Base-by-base conservation (phyloP, 2,113 vertebrate species). In the Furnarius figulus region DNA sequence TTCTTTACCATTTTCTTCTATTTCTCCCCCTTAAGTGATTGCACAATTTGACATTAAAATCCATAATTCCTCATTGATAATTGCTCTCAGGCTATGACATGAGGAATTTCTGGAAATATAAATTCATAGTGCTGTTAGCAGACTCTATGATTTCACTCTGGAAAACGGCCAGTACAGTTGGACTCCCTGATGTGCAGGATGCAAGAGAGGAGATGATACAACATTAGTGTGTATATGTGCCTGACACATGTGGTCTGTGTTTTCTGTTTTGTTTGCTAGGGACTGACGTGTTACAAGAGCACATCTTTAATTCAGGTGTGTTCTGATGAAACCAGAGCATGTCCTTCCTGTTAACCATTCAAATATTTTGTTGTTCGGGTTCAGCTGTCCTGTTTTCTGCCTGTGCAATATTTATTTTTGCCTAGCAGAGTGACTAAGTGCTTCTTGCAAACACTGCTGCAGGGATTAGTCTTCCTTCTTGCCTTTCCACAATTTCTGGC, bases 61-160 rank as follows among this genome's bases (percentile, higher is more conserved):
- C 90, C 84, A 22, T 93, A 90, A 87, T 90, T 88, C 68, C 19
- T 95, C 88, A 78, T 80, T 95, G 95, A 90, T 95, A 93, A 96
- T 92, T 90, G 47, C 82, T 95, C 79, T 95, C 75, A 56, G 72
- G 47, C 76, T 86, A 72, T 95, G 94, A 94, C 87, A 86, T 84
- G 79, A 93, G 72, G 46, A 37, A 80, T 89, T 90, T 94, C 79
- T 92, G 90, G 68, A 71, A 94, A 75, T 89, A 90, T 16, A 90
- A 94, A 93, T 93, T 86, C 61, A 22, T 30, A n/a, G 75, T 56
- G 92, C 73, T 95, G 85, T 93, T 93, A 92, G 90, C 72, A 89
- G 82, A 68, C 85, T 78, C 7, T 80, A 70, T 97, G 96, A 93
- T 88, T 91, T 96, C 88, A 93, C 84, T 84, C 72, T 95, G 88